phyloP scores from a whole-genome alignment of 1,140 invertebrate species.

The Philotrypesis tridentata region DNA sequence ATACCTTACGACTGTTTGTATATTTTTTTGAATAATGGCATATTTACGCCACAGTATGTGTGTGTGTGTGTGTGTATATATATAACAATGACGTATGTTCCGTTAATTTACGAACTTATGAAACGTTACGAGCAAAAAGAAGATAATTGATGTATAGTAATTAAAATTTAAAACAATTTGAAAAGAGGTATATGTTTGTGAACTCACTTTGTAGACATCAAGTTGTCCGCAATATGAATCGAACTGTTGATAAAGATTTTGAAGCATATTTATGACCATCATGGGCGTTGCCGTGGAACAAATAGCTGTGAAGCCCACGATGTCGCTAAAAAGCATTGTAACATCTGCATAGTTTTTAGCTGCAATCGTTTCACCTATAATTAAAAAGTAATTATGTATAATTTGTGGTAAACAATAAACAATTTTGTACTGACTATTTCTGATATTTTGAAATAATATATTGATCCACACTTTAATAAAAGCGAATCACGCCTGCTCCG shows the following conservation, averaged over 20 bases:
- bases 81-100: too few species aligned
- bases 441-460: too few species aligned
- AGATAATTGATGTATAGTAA: too few species aligned
- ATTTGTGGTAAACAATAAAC: not conserved
- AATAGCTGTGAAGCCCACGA: slow-evolving; percentile 96
- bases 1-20: too few species aligned
- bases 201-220: slow-evolving; percentile 91
- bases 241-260: slow-evolving; percentile 93
- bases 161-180: not conserved
- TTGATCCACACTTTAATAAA: not conserved
- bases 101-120: too few species aligned
- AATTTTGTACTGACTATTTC: too few species aligned
- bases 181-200: not conserved
- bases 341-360: slow-evolving; percentile 93
- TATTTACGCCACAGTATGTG: too few species aligned
- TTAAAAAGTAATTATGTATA: not conserved
- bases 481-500: not conserved
- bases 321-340: slow-evolving; percentile 95
- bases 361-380: slow-evolving; percentile 88
- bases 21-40: too few species aligned
- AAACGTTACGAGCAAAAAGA: too few species aligned
- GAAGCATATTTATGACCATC: slow-evolving; percentile 96
- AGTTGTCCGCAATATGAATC: slow-evolving; percentile 91
- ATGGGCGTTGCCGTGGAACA: slow-evolving; percentile 92
- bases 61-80: too few species aligned